Base-by-base conservation (phyloP, 2,888 invertebrate species). In the Thecocarcelia acutangulata region DNA sequence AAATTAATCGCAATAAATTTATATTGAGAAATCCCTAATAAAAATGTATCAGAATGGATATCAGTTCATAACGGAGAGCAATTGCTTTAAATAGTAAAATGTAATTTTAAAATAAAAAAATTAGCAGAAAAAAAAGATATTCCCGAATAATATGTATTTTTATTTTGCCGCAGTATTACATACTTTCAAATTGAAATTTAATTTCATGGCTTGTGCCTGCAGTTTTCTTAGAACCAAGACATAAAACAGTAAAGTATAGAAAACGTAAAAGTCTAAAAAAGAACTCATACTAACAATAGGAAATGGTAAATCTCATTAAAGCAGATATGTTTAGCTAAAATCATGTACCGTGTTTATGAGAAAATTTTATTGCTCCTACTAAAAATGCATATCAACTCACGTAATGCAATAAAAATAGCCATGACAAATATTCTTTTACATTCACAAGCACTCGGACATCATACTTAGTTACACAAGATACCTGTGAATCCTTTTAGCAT, bases 301-400 rank as follows among this genome's bases (percentile, higher is more conserved):
- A 76, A 80, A 12, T 44, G 54, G 40, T 40, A 80, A 74, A 58
- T 80, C 80, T 64, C 58, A 64, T 80, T 69, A 74, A 69, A 64
- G 63, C 69, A 63, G 74, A 80, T 74, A 80, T 74, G 48, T 63
- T 64, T 58, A 63, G 56, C 9, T 19, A 61, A 74, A 76, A 64
- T 80, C 76, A 76, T 80, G 76, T 50, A 59, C 76, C 59, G 52
- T 80, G 66, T 68, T 80, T 76, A 80, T 66, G 59, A 52, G 64
- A 70, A 64, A 66, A 72, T 70, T 76, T 80, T 76, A 80, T 80
- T 76, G 81, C 56, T 63, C 44, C 59, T 52, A 59, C 59, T 46
- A 54, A 59, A 73, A 48, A n/a, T 59, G 68, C 54, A 76, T 58
- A 69, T 48, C 63, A 80, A 48, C 72, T 76, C 58, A 68, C 73